Evolutionary conservation across 2,113 vertebrate species (phyloP), one percentile per base, ranked within the genome.

Genomic region (Fulmarus glacialis): DNA sequence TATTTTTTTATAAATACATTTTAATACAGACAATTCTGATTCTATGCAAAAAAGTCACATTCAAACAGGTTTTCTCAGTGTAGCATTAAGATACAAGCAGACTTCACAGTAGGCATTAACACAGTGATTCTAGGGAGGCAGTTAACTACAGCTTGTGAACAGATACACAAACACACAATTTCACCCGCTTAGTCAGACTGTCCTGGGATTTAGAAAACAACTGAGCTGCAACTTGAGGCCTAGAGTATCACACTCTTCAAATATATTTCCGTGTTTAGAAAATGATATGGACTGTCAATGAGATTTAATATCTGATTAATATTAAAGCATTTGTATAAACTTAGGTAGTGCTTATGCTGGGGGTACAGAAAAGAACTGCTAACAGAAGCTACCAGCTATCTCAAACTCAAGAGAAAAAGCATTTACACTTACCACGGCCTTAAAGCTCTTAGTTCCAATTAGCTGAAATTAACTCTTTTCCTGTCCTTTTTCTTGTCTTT

Each of bases 1-100:
- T 78, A 95, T 92, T 50, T 70, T 91, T 92, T 96, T 95, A 97
- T 97, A 97, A 97, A 97, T 96, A 97, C 96, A 95, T 88, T 96
- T 97, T 96, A 85, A 95, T 94, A 95, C 89, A 97, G 97, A 95
- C 94, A 93, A 91, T 82, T 92, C 78, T 80, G 88, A 84, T 62
- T 72, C 93, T 97, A 93, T 82, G 93, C 90, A 71, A 73, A 83
- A 88, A 83, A 59, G 67, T 91, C 88, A 92, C 96, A 97, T 93
- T 95, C 92, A 87, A 64, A 91, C 89, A 89, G 71, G 55, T 90
- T 96, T 80, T 73, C 85, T 93, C 82, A 66, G 77, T 47, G 90
- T 82, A 56, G 62, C 88, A 32, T 64, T 62, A 59, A 79, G 72
- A 72, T 24, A 92, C 62, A 48, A 97, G 95, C 91, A 87, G 91